These are phyloP conservation scores for Marasmarcha lunaedactyla DNA, from an alignment of 2,888 invertebrate species.

Conservation along the genomic window DNA sequence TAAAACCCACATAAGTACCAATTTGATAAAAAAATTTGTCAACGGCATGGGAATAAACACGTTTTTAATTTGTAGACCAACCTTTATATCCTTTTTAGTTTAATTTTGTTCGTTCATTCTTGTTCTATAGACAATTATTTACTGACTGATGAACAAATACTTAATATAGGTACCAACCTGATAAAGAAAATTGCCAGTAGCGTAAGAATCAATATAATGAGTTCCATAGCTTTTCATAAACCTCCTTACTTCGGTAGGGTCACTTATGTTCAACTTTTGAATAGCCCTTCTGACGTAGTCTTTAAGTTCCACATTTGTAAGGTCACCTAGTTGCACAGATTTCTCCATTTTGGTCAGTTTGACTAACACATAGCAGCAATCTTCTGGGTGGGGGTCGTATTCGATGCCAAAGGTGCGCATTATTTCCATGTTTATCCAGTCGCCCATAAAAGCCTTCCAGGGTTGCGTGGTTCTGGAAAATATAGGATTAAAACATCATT, in stretches of 20 bases:
- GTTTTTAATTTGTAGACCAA: no score
- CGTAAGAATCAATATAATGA: conserved; percentile 87
- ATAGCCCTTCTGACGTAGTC: conserved; percentile 75
- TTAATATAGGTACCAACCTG: no score
- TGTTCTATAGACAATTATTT: no score
- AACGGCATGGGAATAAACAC: conserved; percentile 84
- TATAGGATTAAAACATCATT: no score
- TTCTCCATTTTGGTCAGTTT: conserved; percentile 77
- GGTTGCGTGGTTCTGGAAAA: conserved; percentile 74
- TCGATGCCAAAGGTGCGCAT: conserved; percentile 86
- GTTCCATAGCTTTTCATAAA: conserved; percentile 89
- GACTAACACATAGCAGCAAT: conserved; percentile 80
- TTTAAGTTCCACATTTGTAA: conserved; percentile 71
- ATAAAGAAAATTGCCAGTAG: conserved; percentile 88
- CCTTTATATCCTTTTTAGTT: no score
- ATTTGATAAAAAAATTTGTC: conserved; percentile 92
- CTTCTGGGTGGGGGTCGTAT: conserved; percentile 70
- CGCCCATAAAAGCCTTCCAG: conserved; percentile 89
- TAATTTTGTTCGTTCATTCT: no score
- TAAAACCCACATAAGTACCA: conserved; percentile 11
- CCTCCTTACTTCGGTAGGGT: conserved; percentile 76
- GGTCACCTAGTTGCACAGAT: conserved; percentile 71
- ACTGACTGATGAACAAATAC: no score
- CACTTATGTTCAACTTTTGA: conserved; percentile 73
- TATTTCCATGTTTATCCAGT: conserved; percentile 84